These are phyloP conservation scores for Sinocyclocheilus rhinocerous DNA, from an alignment of 2,113 vertebrate genomes.

Conservation along the genomic window DNA sequence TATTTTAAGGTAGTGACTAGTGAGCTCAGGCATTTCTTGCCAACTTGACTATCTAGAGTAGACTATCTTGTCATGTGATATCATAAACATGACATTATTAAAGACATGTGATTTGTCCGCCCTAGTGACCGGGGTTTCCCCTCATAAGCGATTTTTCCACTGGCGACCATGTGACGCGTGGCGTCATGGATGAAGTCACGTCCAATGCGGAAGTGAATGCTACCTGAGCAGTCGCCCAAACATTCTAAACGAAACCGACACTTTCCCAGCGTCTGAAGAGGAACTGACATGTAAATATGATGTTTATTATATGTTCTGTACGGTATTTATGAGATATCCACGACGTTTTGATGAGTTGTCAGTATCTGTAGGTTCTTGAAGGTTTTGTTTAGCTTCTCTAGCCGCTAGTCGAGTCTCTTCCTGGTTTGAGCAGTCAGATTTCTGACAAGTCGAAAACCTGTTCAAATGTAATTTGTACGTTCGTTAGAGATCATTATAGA, in stretches of 20 bases:
- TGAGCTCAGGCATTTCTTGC: background rate
- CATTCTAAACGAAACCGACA: background rate
- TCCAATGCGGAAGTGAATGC: constrained; percentile 42
- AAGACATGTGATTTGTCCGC: background rate
- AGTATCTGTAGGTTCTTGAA: background rate
- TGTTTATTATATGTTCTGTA: background rate
- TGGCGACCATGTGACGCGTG: background rate
- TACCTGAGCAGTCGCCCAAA: background rate
- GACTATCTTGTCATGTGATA: background rate
- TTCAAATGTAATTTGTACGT: background rate
- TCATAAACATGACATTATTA: background rate
- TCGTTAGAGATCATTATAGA: background rate
- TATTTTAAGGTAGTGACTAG: background rate
- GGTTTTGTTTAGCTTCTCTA: constrained; percentile 31
- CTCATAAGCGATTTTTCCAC: background rate
- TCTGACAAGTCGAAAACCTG: background rate
- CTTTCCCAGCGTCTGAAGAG: background rate
- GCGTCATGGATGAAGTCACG: constrained; percentile 32
- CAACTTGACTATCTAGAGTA: background rate
- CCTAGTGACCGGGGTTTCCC: constrained; percentile 30
- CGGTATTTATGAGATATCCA: background rate
- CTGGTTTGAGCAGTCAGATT: constrained; percentile 22
- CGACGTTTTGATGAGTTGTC: background rate
- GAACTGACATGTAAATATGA: constrained; percentile 34
- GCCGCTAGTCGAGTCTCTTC: constrained; percentile 32